phyloP scores from a whole-genome alignment of 1,140 invertebrate genomes.

The Hirudo medicinalis region DNA sequence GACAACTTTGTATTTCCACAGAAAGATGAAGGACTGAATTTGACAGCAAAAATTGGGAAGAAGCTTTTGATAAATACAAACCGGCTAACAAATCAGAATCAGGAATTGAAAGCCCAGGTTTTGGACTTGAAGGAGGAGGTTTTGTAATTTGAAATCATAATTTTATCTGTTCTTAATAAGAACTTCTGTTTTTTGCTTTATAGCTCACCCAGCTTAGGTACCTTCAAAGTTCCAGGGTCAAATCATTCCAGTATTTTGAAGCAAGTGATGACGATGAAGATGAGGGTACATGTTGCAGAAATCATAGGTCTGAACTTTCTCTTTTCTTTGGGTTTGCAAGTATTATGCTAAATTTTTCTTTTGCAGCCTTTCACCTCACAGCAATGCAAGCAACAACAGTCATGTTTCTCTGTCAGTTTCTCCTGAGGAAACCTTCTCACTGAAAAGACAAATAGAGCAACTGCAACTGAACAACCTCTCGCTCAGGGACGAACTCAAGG shows the following conservation, averaged over 20 bases:
- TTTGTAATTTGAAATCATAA: not conserved
- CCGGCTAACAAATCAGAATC: slow-evolving; percentile 1
- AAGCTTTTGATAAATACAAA: not conserved
- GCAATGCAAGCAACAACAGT: slow-evolving; percentile 6
- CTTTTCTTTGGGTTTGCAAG: not conserved
- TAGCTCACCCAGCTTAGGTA: slow-evolving; percentile 5
- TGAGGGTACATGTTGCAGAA: slow-evolving; percentile 2
- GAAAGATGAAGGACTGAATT: slow-evolving; percentile 10
- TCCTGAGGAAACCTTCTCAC: slow-evolving; percentile 4
- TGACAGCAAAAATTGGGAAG: slow-evolving; percentile 14
- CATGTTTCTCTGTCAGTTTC: not conserved
- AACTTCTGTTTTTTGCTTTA: not conserved
- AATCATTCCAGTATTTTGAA: slow-evolving; percentile 7
- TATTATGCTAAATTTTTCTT: not conserved
- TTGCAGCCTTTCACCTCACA: not conserved
- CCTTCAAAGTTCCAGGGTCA: not conserved
- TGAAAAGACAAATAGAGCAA: slow-evolving; percentile 1
- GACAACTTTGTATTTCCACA: not conserved
- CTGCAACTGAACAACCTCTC: not conserved
- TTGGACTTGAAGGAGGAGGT: slow-evolving; percentile 5
- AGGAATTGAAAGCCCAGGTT: not conserved
- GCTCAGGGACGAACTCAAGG: slow-evolving; percentile 5
- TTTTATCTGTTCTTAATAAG: not conserved
- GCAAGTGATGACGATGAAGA: not conserved
- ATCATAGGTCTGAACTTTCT: not conserved